A percentile compares a stretch with the other conserved stretches of the same genome.
Conservation (phyloP, 2,888 invertebrate species). For the Ypsolopha scabrella region DNA sequence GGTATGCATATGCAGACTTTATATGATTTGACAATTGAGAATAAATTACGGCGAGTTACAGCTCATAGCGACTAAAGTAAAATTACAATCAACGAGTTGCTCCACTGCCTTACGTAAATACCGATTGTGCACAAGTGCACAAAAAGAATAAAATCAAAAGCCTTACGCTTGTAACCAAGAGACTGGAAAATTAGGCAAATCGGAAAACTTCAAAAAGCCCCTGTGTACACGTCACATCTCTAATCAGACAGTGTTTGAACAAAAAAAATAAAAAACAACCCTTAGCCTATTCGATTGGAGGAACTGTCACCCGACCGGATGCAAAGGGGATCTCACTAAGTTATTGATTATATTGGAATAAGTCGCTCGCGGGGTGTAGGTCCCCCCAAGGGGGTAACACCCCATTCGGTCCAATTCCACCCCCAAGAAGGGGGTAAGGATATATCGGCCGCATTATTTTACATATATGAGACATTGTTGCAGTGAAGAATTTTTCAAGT, state of each 20-base stretch:
- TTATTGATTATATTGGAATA: constrained; percentile 72
- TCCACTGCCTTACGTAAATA: constrained; percentile 4
- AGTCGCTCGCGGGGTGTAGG: constrained; percentile 49
- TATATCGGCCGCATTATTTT: constrained; percentile 69
- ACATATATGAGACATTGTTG: constrained; percentile 68
- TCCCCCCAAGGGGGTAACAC: constrained; percentile 25
- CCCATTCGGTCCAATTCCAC: constrained; percentile 12
- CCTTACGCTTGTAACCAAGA: constrained; percentile 43
- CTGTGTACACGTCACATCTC: constrained; percentile 35
- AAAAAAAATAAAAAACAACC: constrained; percentile 55
- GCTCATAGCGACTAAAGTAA: no score
- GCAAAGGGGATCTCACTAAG: constrained; percentile 71
- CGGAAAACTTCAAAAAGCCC: constrained; percentile 56
- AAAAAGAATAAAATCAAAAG: constrained; percentile 14
- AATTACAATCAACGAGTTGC: neutral
- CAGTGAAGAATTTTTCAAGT: constrained; percentile 49
- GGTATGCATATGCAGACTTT: no score
- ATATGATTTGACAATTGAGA: no score
- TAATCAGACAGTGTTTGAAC: constrained; percentile 66
- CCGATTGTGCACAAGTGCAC: neutral
- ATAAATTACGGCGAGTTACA: no score
- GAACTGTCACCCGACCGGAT: constrained; percentile 67
- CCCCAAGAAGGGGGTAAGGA: constrained; percentile 43
- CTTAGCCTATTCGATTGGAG: constrained; percentile 53
- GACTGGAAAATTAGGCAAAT: constrained; percentile 39